Conservation (phyloP, 2,888 invertebrate genomes). For the Parnassius glacialis region DNA sequence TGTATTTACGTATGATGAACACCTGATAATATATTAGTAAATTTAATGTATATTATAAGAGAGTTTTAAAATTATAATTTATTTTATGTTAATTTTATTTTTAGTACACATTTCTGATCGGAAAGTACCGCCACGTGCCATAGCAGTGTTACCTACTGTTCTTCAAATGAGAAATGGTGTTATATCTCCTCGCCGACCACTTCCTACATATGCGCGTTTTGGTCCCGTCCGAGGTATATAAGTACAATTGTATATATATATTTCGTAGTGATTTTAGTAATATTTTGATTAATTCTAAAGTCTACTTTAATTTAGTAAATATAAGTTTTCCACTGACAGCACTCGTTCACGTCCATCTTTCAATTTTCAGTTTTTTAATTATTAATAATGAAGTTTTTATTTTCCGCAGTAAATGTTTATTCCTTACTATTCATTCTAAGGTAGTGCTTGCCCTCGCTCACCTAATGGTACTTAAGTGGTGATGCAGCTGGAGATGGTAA, state of each 20-base stretch:
- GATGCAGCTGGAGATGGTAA: too few relatives aligned
- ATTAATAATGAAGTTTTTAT: too few relatives aligned
- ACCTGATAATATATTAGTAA: too few relatives aligned
- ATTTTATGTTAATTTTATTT: constrained; percentile 22
- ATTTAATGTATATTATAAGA: too few relatives aligned
- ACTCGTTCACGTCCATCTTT: not conserved
- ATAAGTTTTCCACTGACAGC: not conserved
- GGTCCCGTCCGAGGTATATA: constrained; percentile 88
- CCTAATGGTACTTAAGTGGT: too few relatives aligned
- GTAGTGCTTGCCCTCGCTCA: too few relatives aligned
- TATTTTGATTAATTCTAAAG: not conserved
- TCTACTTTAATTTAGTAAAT: not conserved
- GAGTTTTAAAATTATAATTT: too few relatives aligned
- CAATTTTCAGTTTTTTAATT: not conserved
- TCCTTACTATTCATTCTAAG: too few relatives aligned
- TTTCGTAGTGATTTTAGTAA: not conserved
- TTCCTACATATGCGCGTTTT: constrained; percentile 87
- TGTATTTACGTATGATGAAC: too few relatives aligned
- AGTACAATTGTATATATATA: not conserved
- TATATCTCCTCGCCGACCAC: constrained; percentile 85
- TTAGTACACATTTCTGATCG: constrained; percentile 83
- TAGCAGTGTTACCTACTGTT: constrained; percentile 87
- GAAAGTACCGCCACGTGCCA: constrained; percentile 86
- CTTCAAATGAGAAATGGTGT: constrained; percentile 79
- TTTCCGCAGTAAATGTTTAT: too few relatives aligned